phyloP scores from a whole-genome alignment of 2,113 vertebrate genomes.

The Brienomyrus brachyistius region DNA sequence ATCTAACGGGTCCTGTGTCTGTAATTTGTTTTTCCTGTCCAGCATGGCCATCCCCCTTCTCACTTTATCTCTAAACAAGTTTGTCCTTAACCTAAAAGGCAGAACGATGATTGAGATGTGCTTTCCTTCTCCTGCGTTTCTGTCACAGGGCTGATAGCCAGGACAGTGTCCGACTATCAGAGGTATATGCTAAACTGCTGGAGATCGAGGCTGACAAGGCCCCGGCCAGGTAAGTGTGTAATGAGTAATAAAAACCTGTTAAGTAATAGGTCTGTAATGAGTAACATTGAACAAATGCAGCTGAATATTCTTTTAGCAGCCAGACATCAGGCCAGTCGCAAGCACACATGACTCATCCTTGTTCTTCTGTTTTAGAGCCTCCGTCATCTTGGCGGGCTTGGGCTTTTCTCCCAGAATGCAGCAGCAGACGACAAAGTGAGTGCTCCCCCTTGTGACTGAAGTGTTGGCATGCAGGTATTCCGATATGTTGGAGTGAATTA shows the following conservation, averaged over 20 bases:
- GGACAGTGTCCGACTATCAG: constrained; percentile 75
- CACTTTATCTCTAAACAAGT: not conserved
- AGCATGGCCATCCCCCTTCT: not conserved
- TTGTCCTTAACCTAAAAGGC: not conserved
- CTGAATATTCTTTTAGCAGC: not conserved
- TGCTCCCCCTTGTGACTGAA: constrained; percentile 12
- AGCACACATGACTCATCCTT: not conserved
- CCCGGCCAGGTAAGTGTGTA: constrained; percentile 71
- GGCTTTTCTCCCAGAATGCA: constrained; percentile 91
- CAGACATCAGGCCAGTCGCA: not conserved
- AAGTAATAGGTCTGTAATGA: not conserved
- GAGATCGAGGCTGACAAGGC: constrained; percentile 97
- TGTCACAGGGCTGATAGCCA: constrained; percentile 69
- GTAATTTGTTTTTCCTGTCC: not conserved
- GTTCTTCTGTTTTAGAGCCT: constrained; percentile 66
- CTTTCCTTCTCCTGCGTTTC: not conserved
- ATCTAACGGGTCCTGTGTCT: not conserved
- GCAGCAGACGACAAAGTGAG: constrained; percentile 88
- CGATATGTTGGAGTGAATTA: not conserved
- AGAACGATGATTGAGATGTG: not conserved
- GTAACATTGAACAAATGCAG: not conserved
- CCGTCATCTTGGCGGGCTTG: constrained; percentile 89
- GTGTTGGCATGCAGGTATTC: not conserved
- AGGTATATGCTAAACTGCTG: constrained; percentile 85
- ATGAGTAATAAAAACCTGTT: not conserved